A percentile compares a stretch with the other conserved stretches of the same genome.
Evolutionary conservation across 2,113 vertebrate genomes (phyloP).

Genomic region (Chaenogobius annularis): DNA sequence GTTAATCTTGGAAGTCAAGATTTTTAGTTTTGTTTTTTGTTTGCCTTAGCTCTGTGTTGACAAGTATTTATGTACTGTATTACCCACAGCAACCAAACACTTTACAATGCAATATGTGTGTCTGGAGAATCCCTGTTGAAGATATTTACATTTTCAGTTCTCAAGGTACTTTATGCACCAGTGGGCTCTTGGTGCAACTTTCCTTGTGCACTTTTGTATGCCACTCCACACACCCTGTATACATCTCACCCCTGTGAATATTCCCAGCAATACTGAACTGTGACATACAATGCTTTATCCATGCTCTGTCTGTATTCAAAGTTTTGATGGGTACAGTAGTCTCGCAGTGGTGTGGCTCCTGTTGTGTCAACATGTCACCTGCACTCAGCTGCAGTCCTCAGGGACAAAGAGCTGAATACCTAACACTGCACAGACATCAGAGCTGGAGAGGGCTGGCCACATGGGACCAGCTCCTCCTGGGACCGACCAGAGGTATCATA

Average conservation of each 20-base stretch:
- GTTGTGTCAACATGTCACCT: slow-evolving; percentile 46
- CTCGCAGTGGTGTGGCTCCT: slow-evolving; percentile 21
- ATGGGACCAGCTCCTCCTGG: slow-evolving; percentile 33
- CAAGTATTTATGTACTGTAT: slow-evolving; percentile 26
- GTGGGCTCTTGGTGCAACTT: not conserved
- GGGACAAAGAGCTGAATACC: slow-evolving; percentile 51
- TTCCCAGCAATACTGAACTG: slow-evolving; percentile 23
- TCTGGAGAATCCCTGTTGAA: slow-evolving; percentile 18
- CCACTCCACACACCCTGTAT: slow-evolving; percentile 38
- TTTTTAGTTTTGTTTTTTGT: no score
- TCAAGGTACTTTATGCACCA: not conserved
- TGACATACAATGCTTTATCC: slow-evolving; percentile 18
- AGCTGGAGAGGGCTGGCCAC: slow-evolving; percentile 50
- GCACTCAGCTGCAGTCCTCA: slow-evolving; percentile 39
- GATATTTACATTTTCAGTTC: slow-evolving; percentile 38
- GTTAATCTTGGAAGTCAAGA: not conserved
- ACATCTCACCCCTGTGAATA: slow-evolving; percentile 39
- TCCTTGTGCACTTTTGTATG: slow-evolving; percentile 25
- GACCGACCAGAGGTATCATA: slow-evolving; percentile 15
- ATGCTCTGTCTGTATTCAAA: slow-evolving; percentile 27
- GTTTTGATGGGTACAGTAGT: slow-evolving; percentile 34
- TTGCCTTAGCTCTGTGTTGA: slow-evolving; percentile 9
- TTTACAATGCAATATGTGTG: slow-evolving; percentile 2
- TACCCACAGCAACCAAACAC: not conserved
- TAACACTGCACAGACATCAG: slow-evolving; percentile 43